These are phyloP conservation scores for Emys orbicularis DNA, from an alignment of 2,797 vertebrate genomes.

Conservation along the genomic window DNA sequence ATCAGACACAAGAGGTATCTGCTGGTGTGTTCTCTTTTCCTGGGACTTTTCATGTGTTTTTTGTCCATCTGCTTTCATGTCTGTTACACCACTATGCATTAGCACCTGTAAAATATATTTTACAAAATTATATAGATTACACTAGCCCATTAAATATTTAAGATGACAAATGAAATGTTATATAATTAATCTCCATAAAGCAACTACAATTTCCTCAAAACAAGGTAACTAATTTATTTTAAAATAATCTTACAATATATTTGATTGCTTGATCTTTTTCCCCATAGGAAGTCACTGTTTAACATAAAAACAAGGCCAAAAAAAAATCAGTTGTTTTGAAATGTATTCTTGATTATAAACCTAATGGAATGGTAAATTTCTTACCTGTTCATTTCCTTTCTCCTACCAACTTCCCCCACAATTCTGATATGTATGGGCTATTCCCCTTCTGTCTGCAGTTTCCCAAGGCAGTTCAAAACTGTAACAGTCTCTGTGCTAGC, in stretches of 20 bases:
- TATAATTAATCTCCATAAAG: neutral
- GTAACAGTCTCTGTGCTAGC: neutral
- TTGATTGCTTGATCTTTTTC: neutral
- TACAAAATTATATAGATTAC: neutral
- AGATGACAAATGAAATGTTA: neutral
- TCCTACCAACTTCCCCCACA: neutral
- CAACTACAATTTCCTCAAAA: neutral
- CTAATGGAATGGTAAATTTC: neutral
- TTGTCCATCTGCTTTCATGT: slow-evolving; percentile 86
- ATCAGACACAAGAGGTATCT: slow-evolving; percentile 86
- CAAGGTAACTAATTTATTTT: neutral
- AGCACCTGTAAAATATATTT: slow-evolving; percentile 84
- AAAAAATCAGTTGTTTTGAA: neutral
- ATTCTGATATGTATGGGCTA: neutral
- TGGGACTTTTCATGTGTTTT: slow-evolving; percentile 82
- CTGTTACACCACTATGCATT: slow-evolving; percentile 84
- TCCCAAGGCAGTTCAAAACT: neutral
- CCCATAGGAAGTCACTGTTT: accelerated
- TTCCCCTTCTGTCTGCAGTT: neutral
- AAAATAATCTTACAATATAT: neutral
- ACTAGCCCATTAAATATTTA: neutral
- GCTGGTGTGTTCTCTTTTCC: slow-evolving; percentile 87
- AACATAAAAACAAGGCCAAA: neutral
- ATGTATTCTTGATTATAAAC: slow-evolving; percentile 4
- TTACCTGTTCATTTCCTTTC: no score